These are phyloP conservation scores for Odontothrips loti DNA, from an alignment of 2,888 invertebrate species.

Conservation along the genomic window DNA sequence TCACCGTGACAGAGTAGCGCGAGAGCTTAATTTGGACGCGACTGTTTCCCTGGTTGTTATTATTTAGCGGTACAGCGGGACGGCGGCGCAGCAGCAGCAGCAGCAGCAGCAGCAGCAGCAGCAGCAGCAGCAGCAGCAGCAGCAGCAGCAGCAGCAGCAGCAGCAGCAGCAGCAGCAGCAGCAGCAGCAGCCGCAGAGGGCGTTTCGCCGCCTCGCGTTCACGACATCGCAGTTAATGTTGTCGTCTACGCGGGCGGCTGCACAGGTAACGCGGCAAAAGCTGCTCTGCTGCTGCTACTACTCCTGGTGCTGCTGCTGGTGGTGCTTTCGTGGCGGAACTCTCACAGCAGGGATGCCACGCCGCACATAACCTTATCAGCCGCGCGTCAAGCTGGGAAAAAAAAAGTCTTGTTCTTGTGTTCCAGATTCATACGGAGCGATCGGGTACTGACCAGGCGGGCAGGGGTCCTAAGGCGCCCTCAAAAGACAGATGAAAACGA, in stretches of 20 bases:
- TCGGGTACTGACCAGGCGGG: no score
- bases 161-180: not conserved
- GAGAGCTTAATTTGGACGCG: constrained; percentile 13
- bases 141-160: not conserved
- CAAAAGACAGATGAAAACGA: no score
- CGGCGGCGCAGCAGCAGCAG: not conserved
- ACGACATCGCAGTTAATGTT: not conserved
- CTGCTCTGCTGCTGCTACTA: not conserved
- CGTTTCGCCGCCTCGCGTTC: constrained; percentile 9
- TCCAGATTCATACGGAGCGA: not conserved
- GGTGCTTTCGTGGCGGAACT: not conserved
- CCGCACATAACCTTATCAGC: not conserved
- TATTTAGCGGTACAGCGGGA: not conserved
- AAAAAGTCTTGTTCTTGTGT: no score
- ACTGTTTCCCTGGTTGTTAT: not conserved
- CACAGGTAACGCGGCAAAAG: not conserved
- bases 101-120: not conserved
- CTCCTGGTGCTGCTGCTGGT: not conserved
- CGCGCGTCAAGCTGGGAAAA: no score
- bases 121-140: not conserved
- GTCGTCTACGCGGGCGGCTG: not conserved
- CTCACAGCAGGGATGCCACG: not conserved
- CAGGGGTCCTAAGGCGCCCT: no score
- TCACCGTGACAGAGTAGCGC: not conserved
- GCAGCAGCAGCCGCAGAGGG: not conserved